Evolutionary conservation across 2,797 vertebrate species (phyloP), one percentile per base, ranked within the genome.

Genomic region (Manis javanica): DNA sequence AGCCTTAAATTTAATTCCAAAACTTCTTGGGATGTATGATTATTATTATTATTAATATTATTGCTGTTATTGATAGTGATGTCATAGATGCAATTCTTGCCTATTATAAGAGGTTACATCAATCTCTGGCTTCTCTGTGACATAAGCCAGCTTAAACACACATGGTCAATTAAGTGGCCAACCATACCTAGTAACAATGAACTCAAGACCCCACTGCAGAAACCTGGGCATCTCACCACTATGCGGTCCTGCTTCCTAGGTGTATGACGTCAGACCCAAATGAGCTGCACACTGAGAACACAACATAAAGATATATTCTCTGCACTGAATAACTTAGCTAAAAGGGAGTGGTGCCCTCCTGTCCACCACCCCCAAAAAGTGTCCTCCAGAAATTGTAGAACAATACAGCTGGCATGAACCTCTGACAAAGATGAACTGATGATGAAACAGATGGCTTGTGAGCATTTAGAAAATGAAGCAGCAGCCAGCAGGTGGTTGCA

Each of bases 371-470:
- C 14, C 4, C 78, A 71, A 92, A 61, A n/a, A 95, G 90, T 37
- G 31, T 94, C 57, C 84, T 91, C 87, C 81, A 94, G 75, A 90
- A 93, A 94, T 18, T 81, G 12, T 49, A 82, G 12, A 83, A 57
- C 69, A 85, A 49, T 84, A 88, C 72, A 12, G 39, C 51, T 87
- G 69, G 77, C 57, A 89, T 7, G 37, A 90, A 46, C 90, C 63
- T 84, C 77, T 91, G 69, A 77, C 42, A 72, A 90, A 88, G 81
- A 2, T 85, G 63, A 87, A 63, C 4, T 84, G 55, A 71, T 53
- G 57, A 91, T 81, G 79, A 94, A 75, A 93, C 91, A 72, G 57
- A 90, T 91, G 91, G 72, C 72, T 26, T 79, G 12, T 81, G 42
- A 78, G 71, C 49, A 51, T 89, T 91, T 87, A 66, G 69, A 94